Conservation (phyloP, 1,140 invertebrate genomes). For the Pararge aegeria region DNA sequence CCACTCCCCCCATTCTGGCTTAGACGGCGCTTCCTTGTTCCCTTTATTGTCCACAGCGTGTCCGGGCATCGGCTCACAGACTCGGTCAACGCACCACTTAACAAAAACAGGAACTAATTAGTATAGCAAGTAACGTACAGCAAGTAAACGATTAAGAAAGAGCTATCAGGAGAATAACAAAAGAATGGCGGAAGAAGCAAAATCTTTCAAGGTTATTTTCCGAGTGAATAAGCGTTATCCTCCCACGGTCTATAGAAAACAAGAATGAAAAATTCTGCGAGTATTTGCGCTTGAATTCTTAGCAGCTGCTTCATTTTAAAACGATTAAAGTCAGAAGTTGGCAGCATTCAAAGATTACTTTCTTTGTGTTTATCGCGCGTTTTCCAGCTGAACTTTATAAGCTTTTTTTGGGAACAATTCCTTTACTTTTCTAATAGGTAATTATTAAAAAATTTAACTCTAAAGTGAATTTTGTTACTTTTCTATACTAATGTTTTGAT, state of each 20-base stretch:
- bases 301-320: conserved; percentile 21
- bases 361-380: conserved; percentile 9
- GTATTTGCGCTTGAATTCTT: conserved; percentile 18
- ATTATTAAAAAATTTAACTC: neutral
- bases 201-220: conserved; percentile 1
- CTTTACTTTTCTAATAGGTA: neutral
- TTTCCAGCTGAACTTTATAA: conserved; percentile 15
- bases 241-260: conserved; percentile 7
- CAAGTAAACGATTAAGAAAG: neutral
- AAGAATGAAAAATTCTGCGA: conserved; percentile 19
- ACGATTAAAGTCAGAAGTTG: conserved; percentile 22
- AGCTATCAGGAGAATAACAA: too few species aligned
- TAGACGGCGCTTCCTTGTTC: conserved; percentile 24
- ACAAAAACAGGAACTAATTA: neutral
- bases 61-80: conserved; percentile 66
- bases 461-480: too few species aligned
- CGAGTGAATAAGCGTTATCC: neutral
- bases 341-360: conserved; percentile 9
- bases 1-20: conserved; percentile 62
- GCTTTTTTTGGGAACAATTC: conserved; percentile 7
- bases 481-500: too few species aligned
- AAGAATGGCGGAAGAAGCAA: neutral
- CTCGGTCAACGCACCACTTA: conserved; percentile 65
- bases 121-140: neutral
- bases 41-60: conserved; percentile 36